Evolutionary conservation across 2,797 vertebrate species (phyloP).

Genomic region (Gobio occitaniae): DNA sequence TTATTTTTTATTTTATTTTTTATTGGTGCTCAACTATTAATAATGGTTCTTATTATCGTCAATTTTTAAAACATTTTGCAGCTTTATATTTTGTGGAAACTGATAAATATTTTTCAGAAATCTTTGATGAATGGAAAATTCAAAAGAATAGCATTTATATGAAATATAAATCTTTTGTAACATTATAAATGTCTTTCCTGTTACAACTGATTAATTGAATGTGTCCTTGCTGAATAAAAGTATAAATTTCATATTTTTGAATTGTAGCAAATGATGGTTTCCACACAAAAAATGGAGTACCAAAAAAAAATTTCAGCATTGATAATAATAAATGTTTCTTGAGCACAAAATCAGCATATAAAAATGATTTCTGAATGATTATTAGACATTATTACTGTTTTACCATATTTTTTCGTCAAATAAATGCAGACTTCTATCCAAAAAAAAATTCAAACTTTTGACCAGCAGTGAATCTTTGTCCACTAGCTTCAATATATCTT

Average conservation of each 20-base stretch:
- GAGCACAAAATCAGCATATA: not conserved
- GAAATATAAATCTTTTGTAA: not conserved
- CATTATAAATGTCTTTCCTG: not conserved
- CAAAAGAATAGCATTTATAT: not conserved
- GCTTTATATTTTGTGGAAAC: too few species aligned
- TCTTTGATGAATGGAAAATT: not conserved
- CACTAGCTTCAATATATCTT: not conserved
- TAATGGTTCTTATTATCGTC: too few species aligned
- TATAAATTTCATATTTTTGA: not conserved
- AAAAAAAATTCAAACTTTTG: not conserved
- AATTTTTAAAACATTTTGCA: too few species aligned
- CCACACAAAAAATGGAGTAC: not conserved
- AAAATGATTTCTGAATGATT: not conserved
- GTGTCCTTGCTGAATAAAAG: not conserved
- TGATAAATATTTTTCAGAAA: too few species aligned
- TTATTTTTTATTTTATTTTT: too few species aligned
- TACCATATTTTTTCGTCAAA: not conserved
- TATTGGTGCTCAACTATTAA: too few species aligned
- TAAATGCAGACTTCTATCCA: too few species aligned
- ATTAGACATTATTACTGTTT: not conserved
- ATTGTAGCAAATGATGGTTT: not conserved
- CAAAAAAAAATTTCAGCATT: not conserved
- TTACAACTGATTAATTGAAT: not conserved
- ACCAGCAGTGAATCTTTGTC: not conserved
- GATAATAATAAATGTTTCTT: constrained; percentile 2